Conservation (phyloP, 2,888 invertebrate species). For the Acleris cristana region DNA sequence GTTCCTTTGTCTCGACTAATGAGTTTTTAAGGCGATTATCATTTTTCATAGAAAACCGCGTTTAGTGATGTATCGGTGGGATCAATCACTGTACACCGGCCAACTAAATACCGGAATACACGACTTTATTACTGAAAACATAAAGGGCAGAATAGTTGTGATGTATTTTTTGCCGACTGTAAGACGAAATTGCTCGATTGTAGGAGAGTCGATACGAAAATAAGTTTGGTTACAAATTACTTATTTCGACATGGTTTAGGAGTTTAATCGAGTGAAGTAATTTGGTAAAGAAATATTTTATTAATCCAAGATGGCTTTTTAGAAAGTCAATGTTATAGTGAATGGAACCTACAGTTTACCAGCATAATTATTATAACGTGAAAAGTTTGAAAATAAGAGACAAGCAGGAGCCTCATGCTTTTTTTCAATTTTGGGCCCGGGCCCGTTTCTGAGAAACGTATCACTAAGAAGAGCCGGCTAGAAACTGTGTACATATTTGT, state of each 20-base stretch:
- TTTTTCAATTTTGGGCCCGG: no score
- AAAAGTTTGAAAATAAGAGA: no score
- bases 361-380: no score
- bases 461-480: no score
- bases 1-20: conserved; percentile 83
- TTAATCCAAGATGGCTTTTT: background rate
- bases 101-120: conserved; percentile 69
- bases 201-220: conserved; percentile 30
- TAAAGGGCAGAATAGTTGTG: background rate
- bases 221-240: conserved; percentile 12
- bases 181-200: background rate
- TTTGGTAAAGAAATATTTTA: background rate
- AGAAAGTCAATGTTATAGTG: no score
- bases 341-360: no score
- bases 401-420: no score
- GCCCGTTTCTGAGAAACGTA: no score
- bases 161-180: background rate
- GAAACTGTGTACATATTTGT: background rate
- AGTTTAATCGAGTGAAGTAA: conserved; percentile 8
- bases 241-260: conserved; percentile 1
- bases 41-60: conserved; percentile 84
- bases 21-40: conserved; percentile 85
- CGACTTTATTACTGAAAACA: background rate
- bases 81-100: conserved; percentile 81
- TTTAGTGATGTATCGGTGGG: conserved; percentile 82